Evolutionary conservation across 2,888 invertebrate genomes (phyloP), one percentile per base, ranked within the genome.

Genomic region (Acronicta leporina): DNA sequence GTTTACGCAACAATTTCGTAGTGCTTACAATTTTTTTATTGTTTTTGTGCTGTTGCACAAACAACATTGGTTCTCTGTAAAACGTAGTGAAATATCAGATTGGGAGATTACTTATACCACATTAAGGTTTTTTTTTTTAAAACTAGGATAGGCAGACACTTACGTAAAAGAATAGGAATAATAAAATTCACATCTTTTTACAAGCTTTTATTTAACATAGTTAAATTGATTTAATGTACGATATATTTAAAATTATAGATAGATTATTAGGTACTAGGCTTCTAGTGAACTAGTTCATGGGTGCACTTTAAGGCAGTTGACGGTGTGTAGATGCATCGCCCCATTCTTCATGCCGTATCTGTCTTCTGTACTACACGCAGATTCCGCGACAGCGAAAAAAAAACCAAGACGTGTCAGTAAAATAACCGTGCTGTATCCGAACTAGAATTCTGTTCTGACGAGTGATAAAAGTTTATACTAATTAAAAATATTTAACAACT

Each of bases 321-420:
- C 14, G 14, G 0, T 9, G 0, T 10, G 20, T 47, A 48, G 11
- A 9, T 40, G 16, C 14, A 13, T 30, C 43, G 40, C 25, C 16
- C 48, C 53, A 27, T 44, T 53, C 44, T 53, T 55, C 44, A 53
- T 66, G 46, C 67, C 58, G 33, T 60, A 63, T 60, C 62, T 47
- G 56, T 59, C 50, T 40, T 40, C 30, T 56, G 38, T 55, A 20
- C 25, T n/a, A 52, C n/a, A 44, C 43, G 10, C 44, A 64, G 72
- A 67, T 67, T 64, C 64, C 62, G 63, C 68, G 58, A 63, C 44
- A 47, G 53, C 25, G 48, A 51, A 64, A 60, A 30, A 61, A 56
- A 56, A 50, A 46, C 45, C 0, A 58, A 46, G 25, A 38, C 41
- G 30, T 62, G 27, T 11, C 11, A 5, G 0, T 14, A 43, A 27